Evolutionary conservation across 2,888 invertebrate genomes (phyloP).

Genomic region (Thecocarcelia acutangulata): DNA sequence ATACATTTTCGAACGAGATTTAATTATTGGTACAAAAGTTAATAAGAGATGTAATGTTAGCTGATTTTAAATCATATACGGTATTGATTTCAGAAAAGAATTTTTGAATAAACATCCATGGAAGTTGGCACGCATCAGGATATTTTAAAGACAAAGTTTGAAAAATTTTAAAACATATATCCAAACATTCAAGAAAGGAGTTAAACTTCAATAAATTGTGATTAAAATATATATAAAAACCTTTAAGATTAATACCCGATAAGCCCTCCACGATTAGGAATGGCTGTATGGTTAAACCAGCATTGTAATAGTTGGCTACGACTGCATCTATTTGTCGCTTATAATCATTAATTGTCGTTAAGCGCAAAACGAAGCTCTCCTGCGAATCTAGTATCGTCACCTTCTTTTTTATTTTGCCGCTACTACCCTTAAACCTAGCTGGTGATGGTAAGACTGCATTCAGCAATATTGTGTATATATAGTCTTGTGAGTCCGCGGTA

Average conservation of each 20-base stretch:
- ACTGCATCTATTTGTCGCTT: slow-evolving; percentile 25
- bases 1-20: background rate
- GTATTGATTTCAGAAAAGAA: slow-evolving; percentile 49
- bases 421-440: slow-evolving; percentile 2
- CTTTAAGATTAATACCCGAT: slow-evolving; percentile 2
- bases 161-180: slow-evolving; percentile 56
- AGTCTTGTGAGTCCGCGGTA: too few relatives aligned
- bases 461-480: slow-evolving; percentile 1
- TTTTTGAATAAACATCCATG: slow-evolving; percentile 54
- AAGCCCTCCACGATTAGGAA: background rate
- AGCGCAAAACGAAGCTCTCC: slow-evolving; percentile 13
- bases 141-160: slow-evolving; percentile 50
- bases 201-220: slow-evolving; percentile 42
- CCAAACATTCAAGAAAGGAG: slow-evolving; percentile 44
- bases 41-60: slow-evolving; percentile 42
- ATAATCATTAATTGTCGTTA: slow-evolving; percentile 42
- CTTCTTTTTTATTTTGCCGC: too few relatives aligned
- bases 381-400: too few relatives aligned
- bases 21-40: slow-evolving; percentile 12
- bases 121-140: slow-evolving; percentile 29
- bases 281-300: background rate
- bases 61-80: slow-evolving; percentile 43
- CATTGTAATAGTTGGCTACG: slow-evolving; percentile 36
- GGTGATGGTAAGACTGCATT: background rate
- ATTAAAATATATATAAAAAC: slow-evolving; percentile 39